Base-by-base conservation (phyloP, 1,140 invertebrate genomes). In the Heliothis virescens region DNA sequence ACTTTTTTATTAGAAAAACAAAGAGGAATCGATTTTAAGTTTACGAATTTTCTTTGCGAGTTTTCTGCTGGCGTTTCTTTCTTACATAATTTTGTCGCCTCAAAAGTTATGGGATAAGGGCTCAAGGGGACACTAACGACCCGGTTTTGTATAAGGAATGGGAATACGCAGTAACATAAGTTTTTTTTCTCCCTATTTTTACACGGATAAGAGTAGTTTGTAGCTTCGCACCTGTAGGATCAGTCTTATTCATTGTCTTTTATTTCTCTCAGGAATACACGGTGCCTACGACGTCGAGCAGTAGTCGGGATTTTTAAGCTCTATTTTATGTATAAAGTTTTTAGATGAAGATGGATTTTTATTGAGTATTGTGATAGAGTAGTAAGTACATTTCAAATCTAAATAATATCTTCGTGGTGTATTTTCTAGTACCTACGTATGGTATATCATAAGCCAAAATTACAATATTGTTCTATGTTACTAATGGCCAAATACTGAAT, bases 81-180 rank as follows among this genome's bases (percentile, higher is more conserved):
- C 41, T 74, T 74, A 74, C 50, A 62, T 74, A 74, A 74, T 74
- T 74, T 74, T 47, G 72, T 74, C 57, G 57, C 55, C 55, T 74
- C 57, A 67, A 65, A 78, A 78, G 75, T 78, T 78, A 77, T 77
- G 75, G 75, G 50, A 78, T 21, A 65, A 55, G 52, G 50, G 52
- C 75, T 78, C 60, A 63, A 29, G 48, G 59, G 52, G 75, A 67
- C 41, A 57, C 75, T 78, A 78, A 78, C 75, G 63, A 78, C 75
- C 75, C 11, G 50, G 29, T 69, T 78, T 69, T 71, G 67, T 50
- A 26, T 53, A 71, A 71, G 13, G 52, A 13, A 72, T 72, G 29
- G 3, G 52, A 47, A 48, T 50, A 48, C 26, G 48, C 9, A 63
- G 34, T 41, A 48, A 78, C 63, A 78, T 41, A 78, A 65, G 50